Evolutionary conservation across 2,113 vertebrate species (phyloP), one percentile per base, ranked within the genome.

Genomic region (Dendrocopos noguchii): DNA sequence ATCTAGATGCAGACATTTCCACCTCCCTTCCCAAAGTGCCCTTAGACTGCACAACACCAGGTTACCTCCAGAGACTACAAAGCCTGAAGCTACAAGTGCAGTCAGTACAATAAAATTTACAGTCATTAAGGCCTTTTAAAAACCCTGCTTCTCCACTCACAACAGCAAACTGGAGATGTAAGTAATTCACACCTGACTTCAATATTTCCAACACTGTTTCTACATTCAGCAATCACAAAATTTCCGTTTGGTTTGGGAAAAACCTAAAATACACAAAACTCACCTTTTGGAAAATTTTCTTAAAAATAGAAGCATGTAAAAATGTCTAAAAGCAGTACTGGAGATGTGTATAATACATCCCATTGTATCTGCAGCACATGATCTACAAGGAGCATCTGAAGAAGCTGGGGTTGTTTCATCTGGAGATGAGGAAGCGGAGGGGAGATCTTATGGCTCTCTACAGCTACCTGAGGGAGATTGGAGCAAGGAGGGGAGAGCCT

Each of bases 151-250:
- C 27, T 55, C 47, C 2, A 0, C 31, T 80, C 55, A 89, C 50
- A 75, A 90, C 28, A 87, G 68, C 64, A 80, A 92, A 91, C 10
- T 53, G 76, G 53, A 67, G 19, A 46, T 21, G 85, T 59, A 88
- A 84, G 85, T 84, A 84, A 91, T 75, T 78, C 31, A 72, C 9
- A 71, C 33, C 59, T 85, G 80, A 94, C 91, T 94, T 88, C 31
- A 33, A 6, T 91, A 96, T 81, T 92, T 83, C 27, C 0, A 2
- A 80, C 83, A 79, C 87, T 67, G 6, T 39, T 65, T 94, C 95
- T 73, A 72, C 90, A 96, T 91, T 76, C 94, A 97, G 83, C 53
- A 87, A 80, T 67, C 19, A 86, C 80, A 95, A 97, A 85, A 95
- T 53, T 65, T 93, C 88, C 59, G 95, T 79, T 93, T 79, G 64